phyloP scores from a whole-genome alignment of 35 echinoderm and acorn worm species.

The Antedon bifida region DNA sequence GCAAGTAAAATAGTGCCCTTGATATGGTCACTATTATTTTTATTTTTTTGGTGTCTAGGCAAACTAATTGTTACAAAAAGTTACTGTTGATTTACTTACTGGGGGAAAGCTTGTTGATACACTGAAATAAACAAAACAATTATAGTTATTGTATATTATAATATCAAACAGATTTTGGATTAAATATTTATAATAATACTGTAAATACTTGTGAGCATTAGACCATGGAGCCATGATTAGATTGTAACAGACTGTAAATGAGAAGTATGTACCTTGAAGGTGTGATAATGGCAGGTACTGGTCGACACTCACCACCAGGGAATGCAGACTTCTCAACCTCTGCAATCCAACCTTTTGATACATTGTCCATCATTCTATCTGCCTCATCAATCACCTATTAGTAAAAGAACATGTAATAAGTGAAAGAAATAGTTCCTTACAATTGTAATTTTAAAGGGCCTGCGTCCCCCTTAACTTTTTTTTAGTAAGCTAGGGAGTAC shows the following conservation, averaged over 20 bases:
- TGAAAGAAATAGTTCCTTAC: neutral
- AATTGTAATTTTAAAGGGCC: neutral
- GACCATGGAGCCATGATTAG: too few relatives aligned
- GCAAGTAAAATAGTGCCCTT: too few relatives aligned
- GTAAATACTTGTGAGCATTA: too few relatives aligned
- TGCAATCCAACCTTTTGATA: constrained; percentile 80
- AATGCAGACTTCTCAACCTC: constrained; percentile 82
- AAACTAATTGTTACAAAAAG: too few relatives aligned
- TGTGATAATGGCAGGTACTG: constrained; percentile 38
- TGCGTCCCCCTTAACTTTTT: too few relatives aligned
- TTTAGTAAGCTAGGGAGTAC: too few relatives aligned
- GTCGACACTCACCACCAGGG: constrained; percentile 8
- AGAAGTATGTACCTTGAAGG: constrained; percentile 26
- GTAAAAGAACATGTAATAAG: too few relatives aligned
- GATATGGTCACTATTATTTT: too few relatives aligned
- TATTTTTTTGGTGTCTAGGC: too few relatives aligned
- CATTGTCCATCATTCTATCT: constrained; percentile 84
- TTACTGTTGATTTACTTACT: neutral
- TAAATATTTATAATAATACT: too few relatives aligned
- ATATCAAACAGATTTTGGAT: too few relatives aligned
- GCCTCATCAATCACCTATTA: constrained; percentile 94
- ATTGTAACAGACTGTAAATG: too few relatives aligned
- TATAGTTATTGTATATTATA: neutral
- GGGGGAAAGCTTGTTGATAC: neutral
- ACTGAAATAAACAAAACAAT: neutral